Evolutionary conservation across 2,113 vertebrate genomes (phyloP), one percentile per base, ranked within the genome.

Genomic region (Xyrauchen texanus): DNA sequence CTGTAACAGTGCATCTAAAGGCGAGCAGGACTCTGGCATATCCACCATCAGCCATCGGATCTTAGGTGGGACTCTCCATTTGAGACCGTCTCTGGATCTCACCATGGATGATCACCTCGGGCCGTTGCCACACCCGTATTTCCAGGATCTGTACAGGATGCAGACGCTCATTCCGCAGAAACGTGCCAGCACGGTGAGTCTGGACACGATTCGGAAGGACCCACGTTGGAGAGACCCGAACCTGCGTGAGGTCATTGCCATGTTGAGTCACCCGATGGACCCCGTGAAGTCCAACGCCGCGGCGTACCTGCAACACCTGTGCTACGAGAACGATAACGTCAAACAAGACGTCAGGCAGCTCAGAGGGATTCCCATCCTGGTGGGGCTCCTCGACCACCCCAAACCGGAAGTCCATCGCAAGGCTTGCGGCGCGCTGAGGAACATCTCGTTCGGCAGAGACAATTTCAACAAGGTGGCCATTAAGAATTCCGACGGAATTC

Each of bases 251-350:
- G 97, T 98, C 11, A 95, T 98, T 4, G 93, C 96, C 21, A 98
- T 98, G 97, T 95, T 98, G 81, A 94, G 95, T 81, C 96, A 98
- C 91, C 97, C 96, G 0, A 95, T 98, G 71, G 97, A 98, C 85
- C 96, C 97, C 0, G 97, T 99, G 83, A 98, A 98, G 85, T 97
- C 98, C 0, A 99, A 99, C 0, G 98, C 98, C 0, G 98, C 98
- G 0, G 97, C 98, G 70, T 99, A 99, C 70, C 91, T 99, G 5
- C 98, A 99, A 89, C 98, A 99, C 88, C 94, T 99, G 68, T 99
- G 97, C 88, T 99, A 98, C 0, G 96, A 98, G 89, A 99, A 98
- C 0, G 97, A 99, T 80, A 94, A 94, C 12, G 90, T 98, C 75
- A 99, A 99, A 81, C 95, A 96, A 79, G 97, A 98, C 0, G 96